Conservation (phyloP, 2,113 vertebrate genomes). For the Nyctereutes procyonoides region DNA sequence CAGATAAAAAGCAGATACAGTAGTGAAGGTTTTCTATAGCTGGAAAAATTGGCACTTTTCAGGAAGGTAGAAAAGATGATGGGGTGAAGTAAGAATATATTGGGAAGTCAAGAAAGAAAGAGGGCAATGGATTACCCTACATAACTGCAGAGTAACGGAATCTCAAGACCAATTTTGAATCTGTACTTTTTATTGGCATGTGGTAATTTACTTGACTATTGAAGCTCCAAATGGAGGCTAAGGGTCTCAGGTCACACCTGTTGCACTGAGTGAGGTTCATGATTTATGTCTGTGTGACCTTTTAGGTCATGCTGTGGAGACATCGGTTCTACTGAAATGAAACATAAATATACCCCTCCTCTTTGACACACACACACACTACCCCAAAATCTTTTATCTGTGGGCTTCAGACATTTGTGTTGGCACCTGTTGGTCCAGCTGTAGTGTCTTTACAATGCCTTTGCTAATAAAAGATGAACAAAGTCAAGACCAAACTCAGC, state of each 20-base stretch:
- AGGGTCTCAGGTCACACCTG: slow-evolving; percentile 84
- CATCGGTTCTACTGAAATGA: slow-evolving; percentile 61
- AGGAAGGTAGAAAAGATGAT: not conserved
- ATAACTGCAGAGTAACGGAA: slow-evolving; percentile 44
- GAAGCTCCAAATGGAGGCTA: slow-evolving; percentile 44
- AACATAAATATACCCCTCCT: not conserved
- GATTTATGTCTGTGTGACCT: slow-evolving; percentile 79
- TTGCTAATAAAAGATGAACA: slow-evolving; percentile 59
- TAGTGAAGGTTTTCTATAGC: not conserved
- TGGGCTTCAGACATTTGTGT: slow-evolving; percentile 80
- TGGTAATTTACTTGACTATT: slow-evolving; percentile 25
- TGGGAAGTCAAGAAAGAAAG: not conserved
- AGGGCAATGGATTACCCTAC: not conserved
- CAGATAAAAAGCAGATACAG: not conserved
- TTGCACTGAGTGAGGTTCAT: slow-evolving; percentile 42
- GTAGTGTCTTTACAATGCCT: slow-evolving; percentile 65
- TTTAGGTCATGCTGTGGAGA: slow-evolving; percentile 68
- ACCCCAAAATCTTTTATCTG: slow-evolving; percentile 79
- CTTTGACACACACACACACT: not conserved
- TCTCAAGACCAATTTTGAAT: slow-evolving; percentile 30
- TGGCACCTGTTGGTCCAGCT: slow-evolving; percentile 82
- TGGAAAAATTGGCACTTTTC: not conserved
- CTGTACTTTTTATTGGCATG: slow-evolving; percentile 25
- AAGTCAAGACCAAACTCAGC: slow-evolving; percentile 15
- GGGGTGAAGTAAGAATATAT: not conserved